phyloP scores from a whole-genome alignment of 2,797 vertebrate species.

The Anniella stebbinsi region DNA sequence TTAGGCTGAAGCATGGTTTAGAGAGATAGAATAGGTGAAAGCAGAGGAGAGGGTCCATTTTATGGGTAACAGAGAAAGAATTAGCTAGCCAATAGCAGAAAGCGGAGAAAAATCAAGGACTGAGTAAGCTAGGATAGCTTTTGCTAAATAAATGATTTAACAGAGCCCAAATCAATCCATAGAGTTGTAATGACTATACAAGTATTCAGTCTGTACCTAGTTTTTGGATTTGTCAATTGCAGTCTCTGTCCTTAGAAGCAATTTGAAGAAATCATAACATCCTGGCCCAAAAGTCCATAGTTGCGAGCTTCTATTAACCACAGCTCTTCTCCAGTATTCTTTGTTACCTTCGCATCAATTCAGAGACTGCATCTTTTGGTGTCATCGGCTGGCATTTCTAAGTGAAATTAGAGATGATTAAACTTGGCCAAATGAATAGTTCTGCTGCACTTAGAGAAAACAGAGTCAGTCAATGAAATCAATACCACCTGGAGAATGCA shows the following conservation, averaged over 20 bases:
- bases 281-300: background rate
- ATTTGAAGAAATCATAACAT: too few relatives aligned
- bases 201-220: background rate
- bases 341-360: background rate
- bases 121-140: background rate
- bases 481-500: background rate
- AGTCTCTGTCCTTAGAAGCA: background rate
- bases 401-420: background rate
- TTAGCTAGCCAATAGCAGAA: background rate
- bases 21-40: too few relatives aligned
- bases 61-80: background rate
- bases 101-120: background rate
- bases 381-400: background rate
- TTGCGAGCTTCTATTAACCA: background rate
- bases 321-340: too few relatives aligned
- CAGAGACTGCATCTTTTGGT: too few relatives aligned
- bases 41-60: background rate
- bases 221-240: background rate
- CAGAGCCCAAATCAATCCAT: background rate
- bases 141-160: background rate
- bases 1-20: background rate
- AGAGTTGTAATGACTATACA: background rate
- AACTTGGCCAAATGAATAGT: background rate
- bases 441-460: background rate
- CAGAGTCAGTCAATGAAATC: background rate